Evolutionary conservation across 2,797 vertebrate genomes (phyloP).

Genomic region (Emys orbicularis): DNA sequence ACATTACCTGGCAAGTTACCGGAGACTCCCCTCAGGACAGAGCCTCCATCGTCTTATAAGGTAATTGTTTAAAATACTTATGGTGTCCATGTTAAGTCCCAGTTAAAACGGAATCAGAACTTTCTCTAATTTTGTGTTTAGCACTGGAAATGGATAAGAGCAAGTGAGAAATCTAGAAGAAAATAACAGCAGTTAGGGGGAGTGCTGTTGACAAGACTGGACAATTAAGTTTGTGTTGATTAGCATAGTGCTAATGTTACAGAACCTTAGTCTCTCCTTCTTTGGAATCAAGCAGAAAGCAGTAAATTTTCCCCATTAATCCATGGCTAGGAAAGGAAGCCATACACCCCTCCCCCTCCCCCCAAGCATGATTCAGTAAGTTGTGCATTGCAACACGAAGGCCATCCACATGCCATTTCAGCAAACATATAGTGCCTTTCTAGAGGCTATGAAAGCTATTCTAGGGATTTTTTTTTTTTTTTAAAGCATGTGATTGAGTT

Average conservation of each 20-base stretch:
- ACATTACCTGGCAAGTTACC: constrained; percentile 93
- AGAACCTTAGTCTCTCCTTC: neutral
- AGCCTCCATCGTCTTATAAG: constrained; percentile 90
- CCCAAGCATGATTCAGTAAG: neutral
- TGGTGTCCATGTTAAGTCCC: neutral
- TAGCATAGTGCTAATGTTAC: neutral
- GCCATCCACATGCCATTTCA: neutral
- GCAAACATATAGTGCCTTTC: neutral
- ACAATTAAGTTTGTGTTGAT: neutral
- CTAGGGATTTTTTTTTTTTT: neutral
- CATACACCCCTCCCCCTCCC: neutral
- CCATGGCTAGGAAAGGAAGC: neutral
- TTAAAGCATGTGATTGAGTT: neutral
- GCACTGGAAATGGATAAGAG: neutral
- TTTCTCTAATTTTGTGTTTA: neutral
- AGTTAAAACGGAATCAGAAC: neutral
- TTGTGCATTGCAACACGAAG: neutral
- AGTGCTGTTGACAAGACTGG: neutral
- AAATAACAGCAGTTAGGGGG: neutral
- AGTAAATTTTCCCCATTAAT: neutral
- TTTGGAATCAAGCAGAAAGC: neutral
- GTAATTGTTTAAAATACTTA: constrained; percentile 74
- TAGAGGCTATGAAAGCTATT: neutral
- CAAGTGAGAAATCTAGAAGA: neutral
- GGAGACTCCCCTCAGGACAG: constrained; percentile 91